phyloP scores from a whole-genome alignment of 2,888 invertebrate genomes.

The Caenorhabditis auriculariae region DNA sequence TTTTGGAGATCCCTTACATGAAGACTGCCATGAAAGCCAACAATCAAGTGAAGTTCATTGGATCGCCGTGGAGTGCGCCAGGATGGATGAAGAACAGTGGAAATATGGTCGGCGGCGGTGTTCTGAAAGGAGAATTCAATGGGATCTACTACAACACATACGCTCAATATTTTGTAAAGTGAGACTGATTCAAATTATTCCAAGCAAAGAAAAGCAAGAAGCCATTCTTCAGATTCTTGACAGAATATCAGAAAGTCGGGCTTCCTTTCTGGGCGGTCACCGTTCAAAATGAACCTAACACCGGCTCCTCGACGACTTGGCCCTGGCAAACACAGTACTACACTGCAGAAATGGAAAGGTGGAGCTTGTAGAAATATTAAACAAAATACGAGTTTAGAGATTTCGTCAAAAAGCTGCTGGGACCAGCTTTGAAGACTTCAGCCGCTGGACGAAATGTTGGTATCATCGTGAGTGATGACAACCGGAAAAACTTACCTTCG shows the following conservation, averaged over 20 bases:
- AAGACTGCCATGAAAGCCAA: constrained; percentile 3
- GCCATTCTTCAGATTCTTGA: constrained; percentile 72
- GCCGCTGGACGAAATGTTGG: constrained; percentile 69
- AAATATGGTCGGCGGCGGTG: constrained; percentile 57
- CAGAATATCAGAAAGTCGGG: constrained; percentile 74
- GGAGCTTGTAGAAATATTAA: constrained; percentile 7
- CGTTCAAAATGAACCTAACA: constrained; percentile 76
- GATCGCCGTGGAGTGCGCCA: constrained; percentile 69
- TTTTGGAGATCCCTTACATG: constrained; percentile 34
- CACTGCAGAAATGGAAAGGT: constrained; percentile 26
- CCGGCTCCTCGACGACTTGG: constrained; percentile 62
- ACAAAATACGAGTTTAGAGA: constrained; percentile 68
- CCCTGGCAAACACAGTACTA: constrained; percentile 78
- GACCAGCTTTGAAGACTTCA: constrained; percentile 73
- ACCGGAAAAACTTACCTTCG: constrained; percentile 66
- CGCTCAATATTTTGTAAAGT: constrained; percentile 78
- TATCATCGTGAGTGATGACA: constrained; percentile 77
- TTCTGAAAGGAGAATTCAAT: not conserved
- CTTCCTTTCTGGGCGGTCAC: constrained; percentile 76
- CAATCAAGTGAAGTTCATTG: constrained; percentile 63
- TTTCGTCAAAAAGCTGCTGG: constrained; percentile 76
- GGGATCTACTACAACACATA: constrained; percentile 5
- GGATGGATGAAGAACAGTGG: constrained; percentile 69
- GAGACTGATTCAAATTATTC: no score
- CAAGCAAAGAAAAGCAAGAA: not conserved